Conservation (phyloP, 92 coral and sea anemone genomes). For the Hydrozoanthus gracilis region DNA sequence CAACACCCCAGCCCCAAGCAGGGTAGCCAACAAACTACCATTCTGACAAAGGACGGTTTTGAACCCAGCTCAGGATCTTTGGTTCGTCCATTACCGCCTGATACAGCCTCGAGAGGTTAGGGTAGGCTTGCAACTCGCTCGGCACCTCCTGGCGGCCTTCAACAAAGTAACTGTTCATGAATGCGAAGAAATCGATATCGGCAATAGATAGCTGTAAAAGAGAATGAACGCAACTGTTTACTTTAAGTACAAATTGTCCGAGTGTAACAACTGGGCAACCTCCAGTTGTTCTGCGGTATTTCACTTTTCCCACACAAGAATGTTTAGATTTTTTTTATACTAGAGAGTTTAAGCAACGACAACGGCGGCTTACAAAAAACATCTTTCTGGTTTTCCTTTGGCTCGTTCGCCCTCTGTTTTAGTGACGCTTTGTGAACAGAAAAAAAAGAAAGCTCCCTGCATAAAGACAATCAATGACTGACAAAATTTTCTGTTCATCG, state of each 20-base stretch:
- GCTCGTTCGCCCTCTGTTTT: too few relatives aligned
- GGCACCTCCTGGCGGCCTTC: neutral
- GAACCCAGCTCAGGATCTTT: neutral
- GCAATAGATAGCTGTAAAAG: slow-evolving; percentile 11
- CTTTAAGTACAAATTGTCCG: neutral
- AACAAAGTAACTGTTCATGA: neutral
- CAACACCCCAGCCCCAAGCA: too few relatives aligned
- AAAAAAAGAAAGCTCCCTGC: too few relatives aligned
- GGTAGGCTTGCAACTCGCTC: neutral
- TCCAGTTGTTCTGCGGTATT: too few relatives aligned
- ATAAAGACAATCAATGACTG: too few relatives aligned
- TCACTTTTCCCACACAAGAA: too few relatives aligned
- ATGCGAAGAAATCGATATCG: slow-evolving; percentile 23
- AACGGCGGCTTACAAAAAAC: too few relatives aligned
- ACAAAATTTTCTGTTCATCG: too few relatives aligned
- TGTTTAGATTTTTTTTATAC: too few relatives aligned
- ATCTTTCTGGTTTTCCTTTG: too few relatives aligned
- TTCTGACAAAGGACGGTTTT: slow-evolving; percentile 5
- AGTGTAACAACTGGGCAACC: neutral
- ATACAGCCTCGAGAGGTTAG: neutral
- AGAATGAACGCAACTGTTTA: neutral
- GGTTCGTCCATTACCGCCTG: slow-evolving; percentile 7
- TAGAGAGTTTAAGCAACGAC: too few relatives aligned
- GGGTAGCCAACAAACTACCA: neutral
- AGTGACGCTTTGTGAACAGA: too few relatives aligned